These are phyloP conservation scores for Hypena proboscidalis DNA, from an alignment of 2,888 invertebrate species.

Conservation along the genomic window DNA sequence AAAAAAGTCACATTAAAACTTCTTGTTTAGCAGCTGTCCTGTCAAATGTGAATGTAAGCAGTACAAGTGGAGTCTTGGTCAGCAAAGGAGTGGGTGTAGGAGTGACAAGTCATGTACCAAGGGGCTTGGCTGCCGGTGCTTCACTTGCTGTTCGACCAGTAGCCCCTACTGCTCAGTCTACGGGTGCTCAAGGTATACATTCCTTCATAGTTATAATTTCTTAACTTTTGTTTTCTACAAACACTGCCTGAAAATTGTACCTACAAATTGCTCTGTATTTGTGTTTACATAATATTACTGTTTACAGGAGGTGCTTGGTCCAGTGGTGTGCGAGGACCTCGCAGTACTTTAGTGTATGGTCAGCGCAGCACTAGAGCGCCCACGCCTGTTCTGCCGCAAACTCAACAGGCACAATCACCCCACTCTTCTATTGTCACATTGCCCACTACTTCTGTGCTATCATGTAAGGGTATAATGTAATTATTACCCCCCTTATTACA, in stretches of 20 bases:
- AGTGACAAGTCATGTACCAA: slow-evolving; percentile 73
- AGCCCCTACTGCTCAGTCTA: slow-evolving; percentile 77
- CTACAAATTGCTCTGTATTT: too few species aligned
- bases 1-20: too few species aligned
- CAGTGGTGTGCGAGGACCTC: slow-evolving; percentile 50
- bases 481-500: too few species aligned
- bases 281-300: too few species aligned
- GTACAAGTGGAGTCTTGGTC: slow-evolving; percentile 67
- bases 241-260: too few species aligned
- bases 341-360: slow-evolving; percentile 71
- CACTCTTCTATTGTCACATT: slow-evolving; percentile 61
- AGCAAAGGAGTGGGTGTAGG: slow-evolving; percentile 61
- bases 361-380: slow-evolving; percentile 48
- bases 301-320: slow-evolving; percentile 54
- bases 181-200: slow-evolving; percentile 28
- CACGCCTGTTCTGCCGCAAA: slow-evolving; percentile 36
- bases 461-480: too few species aligned
- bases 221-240: too few species aligned
- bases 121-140: slow-evolving; percentile 90
- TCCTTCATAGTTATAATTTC: too few species aligned
- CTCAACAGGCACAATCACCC: slow-evolving; percentile 36
- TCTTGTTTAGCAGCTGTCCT: slow-evolving; percentile 52
- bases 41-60: slow-evolving; percentile 68
- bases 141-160: slow-evolving; percentile 90
- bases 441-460: slow-evolving; percentile 65